Evolutionary conservation across 2,113 vertebrate species (phyloP).

Genomic region (Pygoscelis antarcticus): DNA sequence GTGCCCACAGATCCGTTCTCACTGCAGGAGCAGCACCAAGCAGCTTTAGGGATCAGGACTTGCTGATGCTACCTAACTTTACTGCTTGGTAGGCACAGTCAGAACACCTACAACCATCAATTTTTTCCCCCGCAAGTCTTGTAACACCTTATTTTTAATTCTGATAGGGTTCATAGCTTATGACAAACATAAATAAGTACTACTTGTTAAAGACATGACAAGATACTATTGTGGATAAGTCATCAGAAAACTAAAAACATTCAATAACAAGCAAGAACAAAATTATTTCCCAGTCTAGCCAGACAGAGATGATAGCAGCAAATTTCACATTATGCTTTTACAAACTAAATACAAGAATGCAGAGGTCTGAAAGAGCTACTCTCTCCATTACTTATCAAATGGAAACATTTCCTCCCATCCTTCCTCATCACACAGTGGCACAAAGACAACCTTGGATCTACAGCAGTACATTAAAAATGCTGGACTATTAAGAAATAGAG

Average conservation of each 20-base stretch:
- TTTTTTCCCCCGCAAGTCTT: background rate
- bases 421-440: background rate
- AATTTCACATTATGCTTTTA: background rate
- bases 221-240: background rate
- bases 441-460: background rate
- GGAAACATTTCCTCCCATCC: background rate
- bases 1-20: background rate
- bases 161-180: background rate
- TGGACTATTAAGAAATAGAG: background rate
- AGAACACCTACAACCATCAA: background rate
- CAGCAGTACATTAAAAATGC: background rate
- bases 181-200: background rate
- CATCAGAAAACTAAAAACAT: background rate
- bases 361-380: background rate
- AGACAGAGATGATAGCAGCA: background rate
- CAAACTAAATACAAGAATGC: background rate
- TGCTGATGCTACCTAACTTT: background rate
- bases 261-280: background rate
- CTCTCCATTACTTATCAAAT: background rate
- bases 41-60: background rate
- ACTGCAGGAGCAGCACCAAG: accelerated
- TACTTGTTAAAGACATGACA: background rate
- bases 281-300: background rate
- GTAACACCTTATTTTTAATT: background rate
- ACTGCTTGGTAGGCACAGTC: background rate